Percentiles rank a stretch among this genome's conserved stretches.
Conservation (phyloP, 2,888 invertebrate genomes). For the Villa cingulata region DNA sequence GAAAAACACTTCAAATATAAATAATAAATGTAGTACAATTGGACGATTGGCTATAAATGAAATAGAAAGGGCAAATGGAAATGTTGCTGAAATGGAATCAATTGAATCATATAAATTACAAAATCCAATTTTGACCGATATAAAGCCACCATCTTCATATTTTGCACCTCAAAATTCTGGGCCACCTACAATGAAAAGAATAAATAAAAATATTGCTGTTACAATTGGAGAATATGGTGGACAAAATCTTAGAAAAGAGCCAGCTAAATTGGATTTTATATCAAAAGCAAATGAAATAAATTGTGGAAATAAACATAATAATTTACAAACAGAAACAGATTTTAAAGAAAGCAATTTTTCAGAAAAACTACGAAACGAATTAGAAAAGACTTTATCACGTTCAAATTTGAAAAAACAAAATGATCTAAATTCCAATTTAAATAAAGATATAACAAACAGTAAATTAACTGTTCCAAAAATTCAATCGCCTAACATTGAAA, state of each 20-base stretch:
- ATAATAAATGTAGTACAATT: slow-evolving; percentile 11
- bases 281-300: slow-evolving; percentile 15
- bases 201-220: slow-evolving; percentile 48
- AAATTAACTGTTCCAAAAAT: slow-evolving; percentile 5
- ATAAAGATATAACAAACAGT: not conserved
- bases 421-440: slow-evolving; percentile 22
- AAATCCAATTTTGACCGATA: slow-evolving; percentile 45
- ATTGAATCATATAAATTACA: slow-evolving; percentile 60
- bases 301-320: not conserved
- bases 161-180: slow-evolving; percentile 46
- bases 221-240: slow-evolving; percentile 56
- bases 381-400: slow-evolving; percentile 59
- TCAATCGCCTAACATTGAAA: slow-evolving; percentile 19
- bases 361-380: slow-evolving; percentile 56
- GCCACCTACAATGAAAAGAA: slow-evolving; percentile 44
- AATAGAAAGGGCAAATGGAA: slow-evolving; percentile 29
- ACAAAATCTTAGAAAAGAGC: slow-evolving; percentile 44
- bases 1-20: slow-evolving; percentile 10
- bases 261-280: slow-evolving; percentile 59
- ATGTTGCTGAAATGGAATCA: slow-evolving; percentile 59
- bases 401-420: slow-evolving; percentile 63
- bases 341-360: slow-evolving; percentile 35
- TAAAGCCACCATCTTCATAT: slow-evolving; percentile 56
- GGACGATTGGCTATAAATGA: slow-evolving; percentile 18
- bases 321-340: not conserved